These are phyloP conservation scores for Pangasianodon gigas DNA, from an alignment of 2,113 vertebrate species.

Conservation along the genomic window DNA sequence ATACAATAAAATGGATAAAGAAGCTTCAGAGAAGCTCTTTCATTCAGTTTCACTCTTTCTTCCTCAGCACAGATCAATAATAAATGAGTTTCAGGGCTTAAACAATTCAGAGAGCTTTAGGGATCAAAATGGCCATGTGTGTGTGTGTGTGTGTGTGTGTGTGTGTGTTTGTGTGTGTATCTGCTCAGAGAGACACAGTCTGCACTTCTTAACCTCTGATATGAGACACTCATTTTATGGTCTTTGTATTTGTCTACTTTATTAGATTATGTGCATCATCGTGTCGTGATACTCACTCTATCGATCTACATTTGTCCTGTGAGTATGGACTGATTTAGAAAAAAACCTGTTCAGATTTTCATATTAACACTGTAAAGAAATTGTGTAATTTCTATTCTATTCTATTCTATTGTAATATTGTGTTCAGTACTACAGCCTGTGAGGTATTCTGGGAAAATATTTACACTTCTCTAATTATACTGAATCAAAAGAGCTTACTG, in stretches of 20 bases:
- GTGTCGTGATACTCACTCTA: background rate
- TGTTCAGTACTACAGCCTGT: background rate
- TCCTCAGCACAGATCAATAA: conserved; percentile 11
- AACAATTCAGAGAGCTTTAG: conserved; percentile 6
- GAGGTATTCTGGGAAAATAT: background rate
- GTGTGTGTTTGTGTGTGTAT: conserved; percentile 1
- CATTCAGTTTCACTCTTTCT: background rate
- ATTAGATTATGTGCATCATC: background rate
- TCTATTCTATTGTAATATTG: background rate
- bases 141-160: background rate
- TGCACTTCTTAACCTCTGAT: background rate
- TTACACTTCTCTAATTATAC: background rate
- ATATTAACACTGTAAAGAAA: background rate
- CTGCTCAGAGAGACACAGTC: background rate
- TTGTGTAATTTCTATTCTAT: background rate
- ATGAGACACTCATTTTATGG: background rate
- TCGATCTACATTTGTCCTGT: background rate
- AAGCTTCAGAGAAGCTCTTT: background rate
- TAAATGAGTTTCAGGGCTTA: background rate
- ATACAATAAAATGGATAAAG: background rate
- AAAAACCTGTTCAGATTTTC: background rate
- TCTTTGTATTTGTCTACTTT: background rate
- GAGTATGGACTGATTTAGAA: background rate
- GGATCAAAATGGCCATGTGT: background rate
- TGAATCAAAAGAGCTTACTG: background rate